A percentile compares a stretch with the other conserved stretches of the same genome.
Conservation (phyloP, 2,888 invertebrate genomes). For the Tenodera sinensis region DNA sequence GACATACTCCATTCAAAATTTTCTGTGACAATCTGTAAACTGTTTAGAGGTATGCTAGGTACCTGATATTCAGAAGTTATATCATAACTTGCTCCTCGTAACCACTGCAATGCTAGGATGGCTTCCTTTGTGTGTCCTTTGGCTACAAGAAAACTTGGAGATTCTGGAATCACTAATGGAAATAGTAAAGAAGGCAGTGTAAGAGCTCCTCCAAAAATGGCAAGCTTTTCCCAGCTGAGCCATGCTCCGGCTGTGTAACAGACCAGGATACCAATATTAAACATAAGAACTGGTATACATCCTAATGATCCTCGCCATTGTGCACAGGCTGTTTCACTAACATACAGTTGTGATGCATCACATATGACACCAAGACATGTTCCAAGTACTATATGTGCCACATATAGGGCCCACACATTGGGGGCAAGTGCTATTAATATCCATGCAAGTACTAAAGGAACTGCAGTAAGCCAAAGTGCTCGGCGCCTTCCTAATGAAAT, state of each 20-base stretch:
- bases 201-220: conserved; percentile 28
- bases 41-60: background rate
- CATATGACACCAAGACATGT: conserved; percentile 26
- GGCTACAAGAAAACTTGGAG: conserved; percentile 30
- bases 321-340: conserved; percentile 28
- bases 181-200: conserved; percentile 30
- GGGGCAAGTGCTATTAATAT: conserved; percentile 20
- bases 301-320: conserved; percentile 31
- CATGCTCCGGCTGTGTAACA: conserved; percentile 30
- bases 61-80: conserved; percentile 29
- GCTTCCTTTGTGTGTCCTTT: conserved; percentile 22
- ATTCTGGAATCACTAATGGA: conserved; percentile 29
- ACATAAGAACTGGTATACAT: conserved; percentile 32
- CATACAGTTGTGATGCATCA: conserved; percentile 30
- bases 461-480: conserved; percentile 28
- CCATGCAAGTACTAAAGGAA: conserved; percentile 28
- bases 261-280: conserved; percentile 30
- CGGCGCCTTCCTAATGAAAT: conserved; percentile 28
- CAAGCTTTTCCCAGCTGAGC: conserved; percentile 30
- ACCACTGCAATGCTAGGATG: conserved; percentile 22
- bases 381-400: conserved; percentile 28
- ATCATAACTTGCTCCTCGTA: conserved; percentile 29
- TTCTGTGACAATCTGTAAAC: too few species aligned
- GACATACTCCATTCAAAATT: too few species aligned
- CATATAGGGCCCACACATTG: conserved; percentile 23